phyloP scores from a whole-genome alignment of 2,888 invertebrate genomes.

The Troilus luridus region DNA sequence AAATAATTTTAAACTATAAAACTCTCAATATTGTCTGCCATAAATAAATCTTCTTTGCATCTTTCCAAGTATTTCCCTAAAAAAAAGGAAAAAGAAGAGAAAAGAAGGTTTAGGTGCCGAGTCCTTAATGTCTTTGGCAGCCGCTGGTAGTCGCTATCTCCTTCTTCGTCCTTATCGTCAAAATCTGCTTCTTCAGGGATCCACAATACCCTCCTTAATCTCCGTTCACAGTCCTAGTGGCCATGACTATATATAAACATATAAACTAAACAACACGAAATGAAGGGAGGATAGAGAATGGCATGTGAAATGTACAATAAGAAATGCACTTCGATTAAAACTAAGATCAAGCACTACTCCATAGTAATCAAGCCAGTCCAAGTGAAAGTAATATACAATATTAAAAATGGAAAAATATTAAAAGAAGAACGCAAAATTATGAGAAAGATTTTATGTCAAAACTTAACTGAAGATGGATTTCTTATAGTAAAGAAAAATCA shows the following conservation, averaged over 20 bases:
- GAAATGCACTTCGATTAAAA: no score
- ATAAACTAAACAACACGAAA: background rate
- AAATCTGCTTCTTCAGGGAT: constrained; percentile 16
- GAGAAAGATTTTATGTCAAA: no score
- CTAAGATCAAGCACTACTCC: no score
- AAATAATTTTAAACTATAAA: background rate
- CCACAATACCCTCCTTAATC: background rate
- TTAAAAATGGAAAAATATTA: no score
- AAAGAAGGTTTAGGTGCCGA: background rate
- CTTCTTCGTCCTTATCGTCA: background rate
- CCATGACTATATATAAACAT: background rate
- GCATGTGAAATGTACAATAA: no score
- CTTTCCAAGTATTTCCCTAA: background rate
- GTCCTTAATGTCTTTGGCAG: constrained; percentile 5
- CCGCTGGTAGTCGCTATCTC: background rate
- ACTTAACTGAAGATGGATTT: no score
- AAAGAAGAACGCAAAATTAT: no score
- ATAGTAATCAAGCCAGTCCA: no score
- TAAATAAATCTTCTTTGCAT: no score
- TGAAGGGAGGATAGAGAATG: no score
- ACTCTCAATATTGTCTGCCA: background rate
- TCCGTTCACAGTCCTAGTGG: background rate
- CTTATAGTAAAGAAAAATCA: no score
- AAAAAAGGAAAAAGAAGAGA: background rate
- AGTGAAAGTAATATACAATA: no score